Evolutionary conservation across 2,797 vertebrate species (phyloP).

Genomic region (Numenius phaeopus): DNA sequence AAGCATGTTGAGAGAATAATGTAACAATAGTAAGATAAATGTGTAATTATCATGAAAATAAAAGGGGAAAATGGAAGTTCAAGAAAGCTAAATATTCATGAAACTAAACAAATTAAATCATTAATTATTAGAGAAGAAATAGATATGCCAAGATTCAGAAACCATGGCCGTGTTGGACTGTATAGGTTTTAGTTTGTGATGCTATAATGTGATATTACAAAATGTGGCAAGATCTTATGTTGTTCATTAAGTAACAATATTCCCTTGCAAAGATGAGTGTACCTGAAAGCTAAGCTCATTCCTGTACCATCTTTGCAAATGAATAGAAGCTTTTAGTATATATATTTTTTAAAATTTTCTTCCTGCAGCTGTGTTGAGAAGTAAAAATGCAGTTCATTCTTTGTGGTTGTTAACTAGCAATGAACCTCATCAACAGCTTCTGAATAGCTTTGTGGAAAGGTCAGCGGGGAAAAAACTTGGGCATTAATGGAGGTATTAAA

Average conservation of each 20-base stretch:
- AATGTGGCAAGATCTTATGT: background rate
- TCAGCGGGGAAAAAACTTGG: background rate
- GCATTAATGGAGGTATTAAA: background rate
- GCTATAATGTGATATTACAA: background rate
- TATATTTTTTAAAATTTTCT: fast-evolving
- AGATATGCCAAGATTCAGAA: background rate
- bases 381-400: background rate
- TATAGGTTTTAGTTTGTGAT: background rate
- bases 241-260: background rate
- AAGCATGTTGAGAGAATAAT: background rate
- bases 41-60: background rate
- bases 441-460: background rate
- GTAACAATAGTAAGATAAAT: background rate
- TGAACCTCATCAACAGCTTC: background rate
- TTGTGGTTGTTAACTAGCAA: background rate
- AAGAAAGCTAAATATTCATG: background rate
- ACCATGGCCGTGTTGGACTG: background rate
- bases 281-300: background rate
- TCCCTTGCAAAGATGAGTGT: background rate
- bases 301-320: background rate
- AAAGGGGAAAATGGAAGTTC: background rate
- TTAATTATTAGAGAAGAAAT: background rate
- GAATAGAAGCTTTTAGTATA: background rate
- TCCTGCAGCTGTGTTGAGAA: background rate
- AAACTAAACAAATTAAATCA: background rate